Evolutionary conservation across 2,888 invertebrate genomes (phyloP).

Genomic region (Lordiphosa fenestrarum): DNA sequence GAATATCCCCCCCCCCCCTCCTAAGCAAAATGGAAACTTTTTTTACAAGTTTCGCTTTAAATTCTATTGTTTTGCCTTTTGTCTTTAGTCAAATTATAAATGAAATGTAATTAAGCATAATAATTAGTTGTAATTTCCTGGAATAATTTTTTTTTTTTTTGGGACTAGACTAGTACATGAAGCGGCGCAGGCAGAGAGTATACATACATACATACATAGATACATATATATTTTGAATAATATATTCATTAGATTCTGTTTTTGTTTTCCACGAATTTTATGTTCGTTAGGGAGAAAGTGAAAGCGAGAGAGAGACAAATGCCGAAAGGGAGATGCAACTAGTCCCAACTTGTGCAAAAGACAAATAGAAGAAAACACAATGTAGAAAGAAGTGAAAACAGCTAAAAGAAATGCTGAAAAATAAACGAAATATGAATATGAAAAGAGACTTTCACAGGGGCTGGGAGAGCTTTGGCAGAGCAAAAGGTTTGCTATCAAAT

Average conservation of each 20-base stretch:
- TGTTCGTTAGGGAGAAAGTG: neutral
- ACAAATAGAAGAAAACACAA: slow-evolving; percentile 18
- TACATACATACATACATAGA: neutral
- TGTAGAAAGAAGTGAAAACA: neutral
- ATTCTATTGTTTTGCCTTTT: slow-evolving; percentile 21
- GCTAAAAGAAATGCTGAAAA: slow-evolving; percentile 21
- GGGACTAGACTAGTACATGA: neutral
- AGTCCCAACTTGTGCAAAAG: slow-evolving; percentile 40
- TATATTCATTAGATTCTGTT: neutral
- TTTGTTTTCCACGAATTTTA: slow-evolving; percentile 6
- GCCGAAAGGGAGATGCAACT: slow-evolving; percentile 19
- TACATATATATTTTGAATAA: slow-evolving; percentile 4
- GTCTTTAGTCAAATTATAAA: slow-evolving; percentile 31
- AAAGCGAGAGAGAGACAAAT: slow-evolving; percentile 7
- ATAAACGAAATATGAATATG: slow-evolving; percentile 25
- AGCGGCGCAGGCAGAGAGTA: neutral
- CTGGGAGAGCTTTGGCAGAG: too few species aligned
- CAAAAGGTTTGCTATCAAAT: too few species aligned
- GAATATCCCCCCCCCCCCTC: neutral
- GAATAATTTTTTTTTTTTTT: slow-evolving; percentile 6
- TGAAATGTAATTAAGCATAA: slow-evolving; percentile 7
- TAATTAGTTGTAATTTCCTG: neutral
- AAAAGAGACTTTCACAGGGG: slow-evolving; percentile 22
- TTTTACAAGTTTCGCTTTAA: slow-evolving; percentile 1
- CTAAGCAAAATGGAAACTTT: neutral